Evolutionary conservation across 2,113 vertebrate genomes (phyloP).

Genomic region (Vulpes lagopus): DNA sequence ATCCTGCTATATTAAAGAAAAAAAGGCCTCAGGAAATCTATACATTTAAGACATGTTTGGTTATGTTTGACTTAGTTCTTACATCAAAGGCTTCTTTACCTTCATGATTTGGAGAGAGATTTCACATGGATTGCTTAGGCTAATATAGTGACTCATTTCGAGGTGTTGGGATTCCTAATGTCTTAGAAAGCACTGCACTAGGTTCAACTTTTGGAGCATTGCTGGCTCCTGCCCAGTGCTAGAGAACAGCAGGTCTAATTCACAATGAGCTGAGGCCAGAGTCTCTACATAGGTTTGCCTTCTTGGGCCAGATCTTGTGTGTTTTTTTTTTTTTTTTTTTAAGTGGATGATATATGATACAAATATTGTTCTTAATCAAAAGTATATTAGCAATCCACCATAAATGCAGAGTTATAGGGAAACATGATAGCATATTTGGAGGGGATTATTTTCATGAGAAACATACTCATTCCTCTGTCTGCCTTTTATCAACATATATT

Average conservation of each 20-base stretch:
- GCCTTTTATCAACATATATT: slow-evolving; percentile 65
- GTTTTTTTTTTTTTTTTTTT: neutral
- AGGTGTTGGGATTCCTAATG: neutral
- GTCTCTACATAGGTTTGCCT: neutral
- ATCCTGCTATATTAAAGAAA: neutral
- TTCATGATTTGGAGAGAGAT: neutral
- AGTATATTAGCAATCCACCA: slow-evolving; percentile 56
- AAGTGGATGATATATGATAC: slow-evolving; percentile 53
- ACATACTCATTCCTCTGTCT: slow-evolving; percentile 45
- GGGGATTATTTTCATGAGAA: slow-evolving; percentile 27
- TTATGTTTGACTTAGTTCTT: neutral
- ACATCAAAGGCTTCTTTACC: neutral
- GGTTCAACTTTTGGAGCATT: neutral
- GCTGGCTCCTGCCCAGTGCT: neutral
- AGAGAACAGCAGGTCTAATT: neutral
- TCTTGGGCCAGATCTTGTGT: neutral
- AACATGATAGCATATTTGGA: fast-evolving
- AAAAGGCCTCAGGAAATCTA: neutral
- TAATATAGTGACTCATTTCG: neutral
- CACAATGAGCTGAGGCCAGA: neutral
- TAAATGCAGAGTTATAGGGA: neutral
- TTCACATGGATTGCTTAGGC: neutral
- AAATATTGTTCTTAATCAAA: slow-evolving; percentile 68
- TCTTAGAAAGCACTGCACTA: neutral
- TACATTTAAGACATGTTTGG: neutral